Evolutionary conservation across 2,797 vertebrate species (phyloP).

Genomic region (Alca torda): DNA sequence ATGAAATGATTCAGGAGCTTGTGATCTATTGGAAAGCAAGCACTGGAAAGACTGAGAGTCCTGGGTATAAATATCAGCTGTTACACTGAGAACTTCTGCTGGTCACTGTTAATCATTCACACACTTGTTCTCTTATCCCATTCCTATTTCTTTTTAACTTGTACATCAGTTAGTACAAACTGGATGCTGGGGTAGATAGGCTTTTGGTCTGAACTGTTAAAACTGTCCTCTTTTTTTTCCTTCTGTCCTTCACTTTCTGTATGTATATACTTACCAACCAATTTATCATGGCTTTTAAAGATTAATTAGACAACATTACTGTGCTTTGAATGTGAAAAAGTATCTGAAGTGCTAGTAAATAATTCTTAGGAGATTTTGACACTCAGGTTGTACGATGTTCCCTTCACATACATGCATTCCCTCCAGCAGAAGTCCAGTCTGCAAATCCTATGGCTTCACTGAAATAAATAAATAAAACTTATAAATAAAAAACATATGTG

Average conservation of each 20-base stretch:
- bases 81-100: not conserved
- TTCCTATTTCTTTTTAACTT: not conserved
- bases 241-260: not conserved
- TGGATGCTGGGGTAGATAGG: not conserved
- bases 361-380: not conserved
- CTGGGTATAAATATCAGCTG: not conserved
- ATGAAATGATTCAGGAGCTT: not conserved
- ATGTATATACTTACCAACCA: not conserved
- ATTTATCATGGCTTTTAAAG: not conserved
- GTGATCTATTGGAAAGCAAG: not conserved
- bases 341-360: not conserved
- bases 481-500: not conserved
- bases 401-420: not conserved
- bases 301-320: not conserved
- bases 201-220: not conserved
- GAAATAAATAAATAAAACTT: not conserved
- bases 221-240: not conserved
- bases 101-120: not conserved
- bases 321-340: not conserved
- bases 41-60: not conserved
- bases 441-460: not conserved
- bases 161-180: not conserved
- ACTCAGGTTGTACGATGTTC: not conserved
- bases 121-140: not conserved
- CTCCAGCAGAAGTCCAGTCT: not conserved